Evolutionary conservation across 2,797 vertebrate genomes (phyloP).

Genomic region (Ispidina picta): DNA sequence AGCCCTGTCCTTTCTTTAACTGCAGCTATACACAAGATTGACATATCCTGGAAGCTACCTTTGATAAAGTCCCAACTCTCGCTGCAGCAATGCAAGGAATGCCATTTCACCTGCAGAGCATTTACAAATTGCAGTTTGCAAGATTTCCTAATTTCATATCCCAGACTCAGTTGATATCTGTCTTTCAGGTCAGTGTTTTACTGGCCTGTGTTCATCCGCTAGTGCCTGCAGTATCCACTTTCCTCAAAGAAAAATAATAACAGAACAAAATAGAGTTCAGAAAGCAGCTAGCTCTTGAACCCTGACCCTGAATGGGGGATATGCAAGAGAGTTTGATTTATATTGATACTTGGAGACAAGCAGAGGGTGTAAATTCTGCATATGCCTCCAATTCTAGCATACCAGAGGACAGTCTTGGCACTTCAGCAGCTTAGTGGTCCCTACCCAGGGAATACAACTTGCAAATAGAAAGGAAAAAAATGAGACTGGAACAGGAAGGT

Average conservation of each 20-base stretch:
- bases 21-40: slow-evolving; percentile 48
- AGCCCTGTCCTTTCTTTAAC: slow-evolving; percentile 46
- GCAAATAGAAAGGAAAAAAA: slow-evolving; percentile 7
- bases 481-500: not conserved
- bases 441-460: not conserved
- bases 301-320: not conserved
- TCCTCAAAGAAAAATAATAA: not conserved
- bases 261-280: not conserved
- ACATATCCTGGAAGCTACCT: slow-evolving; percentile 31
- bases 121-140: slow-evolving; percentile 27
- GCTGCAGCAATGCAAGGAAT: slow-evolving; percentile 21
- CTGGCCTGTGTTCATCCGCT: not conserved
- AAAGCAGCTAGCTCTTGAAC: not conserved
- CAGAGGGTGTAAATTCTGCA: not conserved
- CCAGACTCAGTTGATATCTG: not conserved
- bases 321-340: not conserved
- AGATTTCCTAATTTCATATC: not conserved
- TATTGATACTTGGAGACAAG: not conserved
- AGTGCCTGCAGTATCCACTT: not conserved
- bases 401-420: not conserved
- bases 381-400: not conserved
- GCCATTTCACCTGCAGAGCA: slow-evolving; percentile 10
- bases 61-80: slow-evolving; percentile 18
- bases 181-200: slow-evolving; percentile 42
- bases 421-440: accelerated